Conservation (phyloP, 2,113 vertebrate genomes). For the Australoheros scitulus region DNA sequence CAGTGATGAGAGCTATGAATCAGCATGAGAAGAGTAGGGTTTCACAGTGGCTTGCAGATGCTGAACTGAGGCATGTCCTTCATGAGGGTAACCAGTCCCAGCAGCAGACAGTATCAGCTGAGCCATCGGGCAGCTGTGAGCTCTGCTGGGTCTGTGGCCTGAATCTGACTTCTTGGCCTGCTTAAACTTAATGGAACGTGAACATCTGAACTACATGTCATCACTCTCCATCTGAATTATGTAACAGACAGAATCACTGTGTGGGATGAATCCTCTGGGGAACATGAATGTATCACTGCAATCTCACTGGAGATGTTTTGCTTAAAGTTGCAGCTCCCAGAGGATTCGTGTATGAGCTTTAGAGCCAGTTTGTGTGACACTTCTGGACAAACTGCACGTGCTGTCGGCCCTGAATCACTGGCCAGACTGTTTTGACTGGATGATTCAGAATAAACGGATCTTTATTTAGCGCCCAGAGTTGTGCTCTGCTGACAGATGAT, state of each 20-base stretch:
- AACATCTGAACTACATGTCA: neutral
- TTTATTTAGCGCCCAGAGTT: neutral
- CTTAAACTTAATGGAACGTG: neutral
- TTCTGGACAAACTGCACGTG: neutral
- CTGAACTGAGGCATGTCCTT: neutral
- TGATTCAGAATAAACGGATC: neutral
- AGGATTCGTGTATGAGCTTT: neutral
- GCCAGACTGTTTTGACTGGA: conserved; percentile 8
- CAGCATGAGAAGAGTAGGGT: neutral
- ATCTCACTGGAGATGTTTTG: neutral
- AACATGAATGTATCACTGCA: neutral
- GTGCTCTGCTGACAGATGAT: conserved; percentile 1
- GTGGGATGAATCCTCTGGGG: neutral
- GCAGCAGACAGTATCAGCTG: too few relatives aligned
- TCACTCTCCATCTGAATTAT: neutral
- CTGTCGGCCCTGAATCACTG: neutral
- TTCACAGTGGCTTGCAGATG: neutral
- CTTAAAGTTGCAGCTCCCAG: neutral
- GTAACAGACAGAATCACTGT: neutral
- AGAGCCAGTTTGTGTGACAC: neutral
- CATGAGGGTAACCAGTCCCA: neutral
- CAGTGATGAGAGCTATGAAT: neutral
- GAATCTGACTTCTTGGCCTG: neutral
- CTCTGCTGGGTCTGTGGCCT: neutral
- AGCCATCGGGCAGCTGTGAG: too few relatives aligned